phyloP scores from a whole-genome alignment of 2,888 invertebrate genomes.

The Gymnoscelis rufifasciata region DNA sequence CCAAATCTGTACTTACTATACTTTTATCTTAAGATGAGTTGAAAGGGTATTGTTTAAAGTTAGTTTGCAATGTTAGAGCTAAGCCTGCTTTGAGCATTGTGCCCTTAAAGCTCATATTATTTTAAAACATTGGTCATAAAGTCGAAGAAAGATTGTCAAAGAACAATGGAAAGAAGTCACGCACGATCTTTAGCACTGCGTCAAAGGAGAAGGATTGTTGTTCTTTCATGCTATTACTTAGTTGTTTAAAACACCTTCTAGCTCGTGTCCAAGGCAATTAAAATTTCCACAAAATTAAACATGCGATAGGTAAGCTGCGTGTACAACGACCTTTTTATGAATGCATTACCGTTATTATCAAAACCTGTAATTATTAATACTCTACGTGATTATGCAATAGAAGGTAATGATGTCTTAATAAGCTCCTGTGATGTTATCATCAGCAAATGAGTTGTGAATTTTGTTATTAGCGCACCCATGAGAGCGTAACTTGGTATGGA shows the following conservation, averaged over 20 bases:
- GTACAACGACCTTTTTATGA: conserved; percentile 34
- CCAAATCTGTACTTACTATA: too few species aligned
- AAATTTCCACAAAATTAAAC: conserved; percentile 33
- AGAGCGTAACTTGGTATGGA: conserved; percentile 47
- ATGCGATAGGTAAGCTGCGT: conserved; percentile 28
- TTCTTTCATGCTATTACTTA: not conserved
- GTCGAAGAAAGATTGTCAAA: too few species aligned
- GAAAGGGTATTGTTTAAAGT: too few species aligned
- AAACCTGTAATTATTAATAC: conserved; percentile 42
- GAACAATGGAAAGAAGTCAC: too few species aligned
- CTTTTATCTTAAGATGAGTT: too few species aligned
- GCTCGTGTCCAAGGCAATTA: conserved; percentile 27
- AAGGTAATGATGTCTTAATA: conserved; percentile 54
- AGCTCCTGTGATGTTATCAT: conserved; percentile 47
- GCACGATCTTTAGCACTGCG: too few species aligned
- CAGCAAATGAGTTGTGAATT: conserved; percentile 60
- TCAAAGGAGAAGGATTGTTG: not conserved
- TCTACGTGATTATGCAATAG: conserved; percentile 54
- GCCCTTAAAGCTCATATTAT: too few species aligned
- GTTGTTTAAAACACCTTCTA: conserved; percentile 23
- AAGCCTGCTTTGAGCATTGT: too few species aligned
- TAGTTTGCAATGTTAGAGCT: too few species aligned
- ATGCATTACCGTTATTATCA: conserved; percentile 36
- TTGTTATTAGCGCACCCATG: conserved; percentile 52
- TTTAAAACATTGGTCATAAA: too few species aligned